Evolutionary conservation across 2,888 invertebrate species (phyloP), one percentile per base, ranked within the genome.

Genomic region (Mantis religiosa): DNA sequence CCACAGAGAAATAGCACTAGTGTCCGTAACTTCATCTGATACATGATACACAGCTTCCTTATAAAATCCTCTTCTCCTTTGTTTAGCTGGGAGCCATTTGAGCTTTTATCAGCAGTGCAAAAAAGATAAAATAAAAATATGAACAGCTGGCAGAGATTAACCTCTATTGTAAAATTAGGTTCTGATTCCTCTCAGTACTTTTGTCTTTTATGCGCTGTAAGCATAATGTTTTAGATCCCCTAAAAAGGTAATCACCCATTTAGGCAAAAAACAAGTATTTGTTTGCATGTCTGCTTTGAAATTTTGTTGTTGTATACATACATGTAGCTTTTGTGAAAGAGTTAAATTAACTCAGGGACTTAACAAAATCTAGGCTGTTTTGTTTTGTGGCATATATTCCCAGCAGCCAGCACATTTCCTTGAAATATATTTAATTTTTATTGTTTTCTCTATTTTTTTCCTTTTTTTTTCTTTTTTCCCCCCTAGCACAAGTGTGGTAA

Each of bases 1-100:
- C 98, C 95, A 98, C 98, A 94, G 98, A 71, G 54, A 71, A 71
- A 71, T 71, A 71, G 54, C 54, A 71, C 54, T 71, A 71, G 54
- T 71, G 54, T 71, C 54, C 20, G 54, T 6, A 71, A 71, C 20
- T 20, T 20, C 54, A 71, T 8, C 54, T 71, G 54, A 71, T 20
- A 71, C 20, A 20, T 71, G 54, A 71, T 20, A 71, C 20, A 20
- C 54, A 1, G 54, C 54, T 71, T 71, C 20, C 54, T 71, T 25
- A 71, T 71, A 20, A 71, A 20, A 71, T 71, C 54, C 54, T 71
- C 15, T 71, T 71, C 20, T 71, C 54, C 54, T 71, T 71, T 25
- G 54, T 71, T 71, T 71, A 71, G 54, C 20, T 71, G 54, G 54
- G 54, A 71, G 54, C 54, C 20, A 71, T 25, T n/a, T 20, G 54